phyloP scores from a whole-genome alignment of 2,797 vertebrate species.

The Manis javanica region DNA sequence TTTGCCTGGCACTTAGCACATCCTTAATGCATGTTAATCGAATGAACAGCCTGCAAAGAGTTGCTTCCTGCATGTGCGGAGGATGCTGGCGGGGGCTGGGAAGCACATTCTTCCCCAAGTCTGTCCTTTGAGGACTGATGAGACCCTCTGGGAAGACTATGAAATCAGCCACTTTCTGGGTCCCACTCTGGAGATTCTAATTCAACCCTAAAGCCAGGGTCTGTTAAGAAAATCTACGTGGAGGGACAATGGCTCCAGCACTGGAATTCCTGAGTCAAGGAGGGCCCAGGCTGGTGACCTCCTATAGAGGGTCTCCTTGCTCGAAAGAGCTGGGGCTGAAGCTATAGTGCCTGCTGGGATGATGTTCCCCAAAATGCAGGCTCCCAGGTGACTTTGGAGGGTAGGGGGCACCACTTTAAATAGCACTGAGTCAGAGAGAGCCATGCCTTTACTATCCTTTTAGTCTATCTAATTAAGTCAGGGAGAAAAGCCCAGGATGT shows the following conservation, averaged over 20 bases:
- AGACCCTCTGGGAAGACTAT: not conserved
- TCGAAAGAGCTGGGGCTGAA: not conserved
- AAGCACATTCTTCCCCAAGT: not conserved
- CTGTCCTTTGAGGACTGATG: not conserved
- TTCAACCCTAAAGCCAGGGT: not conserved
- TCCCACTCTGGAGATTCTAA: not conserved
- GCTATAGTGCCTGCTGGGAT: not conserved
- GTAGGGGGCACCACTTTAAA: not conserved
- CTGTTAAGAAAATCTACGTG: not conserved
- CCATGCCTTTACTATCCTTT: not conserved
- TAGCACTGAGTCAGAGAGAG: not conserved
- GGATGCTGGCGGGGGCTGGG: not conserved
- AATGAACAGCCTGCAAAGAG: not conserved
- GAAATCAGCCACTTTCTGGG: not conserved
- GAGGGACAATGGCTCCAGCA: not conserved
- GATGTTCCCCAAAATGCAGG: not conserved
- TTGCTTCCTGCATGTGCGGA: not conserved
- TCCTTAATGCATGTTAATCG: not conserved
- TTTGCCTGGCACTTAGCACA: not conserved
- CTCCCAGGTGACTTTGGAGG: not conserved
- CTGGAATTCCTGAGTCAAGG: not conserved
- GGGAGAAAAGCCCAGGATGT: not conserved
- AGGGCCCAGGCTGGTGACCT: not conserved
- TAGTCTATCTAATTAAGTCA: too few species aligned
- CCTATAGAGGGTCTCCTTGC: not conserved